These are phyloP conservation scores for Mesorhabditis spiculigera DNA, from an alignment of 2,888 invertebrate genomes.

Conservation along the genomic window DNA sequence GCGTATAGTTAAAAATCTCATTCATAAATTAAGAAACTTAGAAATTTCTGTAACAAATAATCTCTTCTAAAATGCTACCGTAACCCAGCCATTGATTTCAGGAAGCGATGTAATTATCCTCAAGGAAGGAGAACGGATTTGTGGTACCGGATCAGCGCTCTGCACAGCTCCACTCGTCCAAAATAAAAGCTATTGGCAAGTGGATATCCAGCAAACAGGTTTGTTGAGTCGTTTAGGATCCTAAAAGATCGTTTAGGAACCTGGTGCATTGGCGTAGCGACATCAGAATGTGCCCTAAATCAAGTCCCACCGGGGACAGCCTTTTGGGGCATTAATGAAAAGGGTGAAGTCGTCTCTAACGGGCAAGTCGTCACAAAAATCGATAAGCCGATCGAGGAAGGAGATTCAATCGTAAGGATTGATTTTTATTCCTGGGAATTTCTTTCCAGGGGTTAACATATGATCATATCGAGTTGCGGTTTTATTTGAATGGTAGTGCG, in stretches of 20 bases:
- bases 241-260: conserved; percentile 63
- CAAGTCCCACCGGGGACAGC: conserved; percentile 67
- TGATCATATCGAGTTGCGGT: conserved; percentile 91
- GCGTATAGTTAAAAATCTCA: neutral
- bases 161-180: conserved; percentile 91
- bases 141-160: conserved; percentile 86
- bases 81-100: conserved; percentile 58
- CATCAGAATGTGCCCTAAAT: conserved; percentile 80
- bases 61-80: no score
- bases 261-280: conserved; percentile 92
- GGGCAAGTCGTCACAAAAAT: conserved; percentile 75
- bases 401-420: conserved; percentile 76
- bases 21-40: neutral
- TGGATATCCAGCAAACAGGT: conserved; percentile 92
- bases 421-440: neutral
- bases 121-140: conserved; percentile 84
- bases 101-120: conserved; percentile 93
- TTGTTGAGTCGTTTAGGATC: conserved; percentile 16
- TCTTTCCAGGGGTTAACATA: conserved; percentile 77
- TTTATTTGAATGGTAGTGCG: conserved; percentile 85
- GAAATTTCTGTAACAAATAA: no score
- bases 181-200: conserved; percentile 96
- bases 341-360: conserved; percentile 80
- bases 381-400: conserved; percentile 75
- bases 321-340: conserved; percentile 89